These are phyloP conservation scores for Cheilosia scutellata DNA, from an alignment of 2,888 invertebrate genomes.

Conservation along the genomic window DNA sequence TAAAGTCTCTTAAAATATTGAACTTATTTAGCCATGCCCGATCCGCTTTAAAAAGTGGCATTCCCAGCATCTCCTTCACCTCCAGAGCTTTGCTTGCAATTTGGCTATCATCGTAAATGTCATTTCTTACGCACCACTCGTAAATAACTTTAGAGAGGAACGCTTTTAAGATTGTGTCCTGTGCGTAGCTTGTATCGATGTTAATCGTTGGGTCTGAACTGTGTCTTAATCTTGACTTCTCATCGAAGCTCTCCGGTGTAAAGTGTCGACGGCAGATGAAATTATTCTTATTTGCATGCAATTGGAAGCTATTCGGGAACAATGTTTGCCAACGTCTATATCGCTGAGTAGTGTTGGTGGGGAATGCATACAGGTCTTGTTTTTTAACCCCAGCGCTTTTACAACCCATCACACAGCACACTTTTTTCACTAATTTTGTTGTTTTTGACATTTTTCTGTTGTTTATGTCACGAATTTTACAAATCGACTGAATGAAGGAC, in stretches of 20 bases:
- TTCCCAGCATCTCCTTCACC: constrained; percentile 32
- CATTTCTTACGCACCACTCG: constrained; percentile 44
- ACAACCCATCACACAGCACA: constrained; percentile 57
- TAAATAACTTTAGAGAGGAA: constrained; percentile 56
- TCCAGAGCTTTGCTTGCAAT: not conserved
- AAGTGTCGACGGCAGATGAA: constrained; percentile 65
- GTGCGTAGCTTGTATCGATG: constrained; percentile 53
- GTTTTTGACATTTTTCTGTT: no score
- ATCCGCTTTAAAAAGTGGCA: not conserved
- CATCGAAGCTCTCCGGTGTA: constrained; percentile 42
- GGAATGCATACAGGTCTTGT: constrained; percentile 21
- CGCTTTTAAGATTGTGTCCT: constrained; percentile 19
- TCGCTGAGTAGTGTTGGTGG: not conserved
- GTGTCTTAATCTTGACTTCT: not conserved
- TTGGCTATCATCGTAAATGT: not conserved
- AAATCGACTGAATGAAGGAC: no score
- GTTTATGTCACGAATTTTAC: no score
- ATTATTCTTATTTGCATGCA: not conserved
- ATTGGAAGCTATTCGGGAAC: constrained; percentile 46
- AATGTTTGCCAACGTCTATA: constrained; percentile 31
- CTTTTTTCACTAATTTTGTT: not conserved
- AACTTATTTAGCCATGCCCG: constrained; percentile 24
- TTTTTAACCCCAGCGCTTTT: not conserved
- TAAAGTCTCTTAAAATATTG: not conserved
- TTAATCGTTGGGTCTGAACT: constrained; percentile 39